Evolutionary conservation across 2,797 vertebrate genomes (phyloP), one percentile per base, ranked within the genome.

Genomic region (Mus spretus): DNA sequence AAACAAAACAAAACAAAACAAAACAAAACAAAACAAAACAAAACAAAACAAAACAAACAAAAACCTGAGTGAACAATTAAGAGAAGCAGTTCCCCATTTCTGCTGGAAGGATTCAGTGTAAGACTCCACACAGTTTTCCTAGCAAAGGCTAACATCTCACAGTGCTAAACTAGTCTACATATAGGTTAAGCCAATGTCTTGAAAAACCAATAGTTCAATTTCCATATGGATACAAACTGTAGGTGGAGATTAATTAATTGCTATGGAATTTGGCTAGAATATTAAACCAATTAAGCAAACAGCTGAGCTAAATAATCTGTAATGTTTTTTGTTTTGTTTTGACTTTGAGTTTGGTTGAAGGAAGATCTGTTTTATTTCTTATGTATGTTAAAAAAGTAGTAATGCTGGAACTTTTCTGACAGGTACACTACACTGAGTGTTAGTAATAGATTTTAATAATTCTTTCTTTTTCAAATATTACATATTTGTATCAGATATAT

Each of bases 331-430:
- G 37, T 40, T 40, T 40, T 40, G 37, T 40, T 40, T 40, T 40
- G 37, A 67, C 8, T 10, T 83, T 81, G 50, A 84, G 53, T 94
- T 94, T 63, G 28, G 9, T 50, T 17, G 70, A 65, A 19, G 14
- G 6, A 88, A 47, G 28, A n/a, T 91, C 75, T 82, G 7, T 72
- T 96, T 94, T 78, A 77, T 50, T 80, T 93, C 22, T 87, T 89
- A 24, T 67, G 3, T 72, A 40, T 53, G 85, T 82, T 89, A 61
- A 86, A 63, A 63, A n/a, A 57, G 6, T 89, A 14, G 31, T 34
- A 67, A 74, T n/a, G 88, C 44, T 65, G 10, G 12, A 79, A 72
- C 2, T 63, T 72, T 91, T 86, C 47, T 79, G 57, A 91, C 7
- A 72, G 34, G 17, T n/a, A 78, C 12, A 19, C 13, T 87, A 28